Base-by-base conservation (phyloP, 2,888 invertebrate genomes). In the Meteorus cinctellus region DNA sequence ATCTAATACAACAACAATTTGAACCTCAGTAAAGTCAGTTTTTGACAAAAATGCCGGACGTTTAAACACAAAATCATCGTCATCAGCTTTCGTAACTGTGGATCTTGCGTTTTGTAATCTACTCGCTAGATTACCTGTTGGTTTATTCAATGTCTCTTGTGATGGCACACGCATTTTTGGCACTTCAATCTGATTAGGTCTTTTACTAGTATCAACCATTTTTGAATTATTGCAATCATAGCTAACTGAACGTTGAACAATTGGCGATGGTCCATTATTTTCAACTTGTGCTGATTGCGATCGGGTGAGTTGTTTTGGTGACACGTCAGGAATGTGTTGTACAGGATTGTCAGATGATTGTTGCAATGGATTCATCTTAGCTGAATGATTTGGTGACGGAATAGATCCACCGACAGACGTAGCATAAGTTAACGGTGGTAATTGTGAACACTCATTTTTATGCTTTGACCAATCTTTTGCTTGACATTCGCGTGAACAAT, bases 401-500 rank as follows among this genome's bases (percentile, higher is more conserved):
- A 41, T 34, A 3, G 48, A 5, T 27, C n/a, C 4, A 16, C 62
- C 55, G 24, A 51, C 41, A 41, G 4, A 27, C 34, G 72, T 66
- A 29, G 66, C 48, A n/a, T 14, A 16, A 0, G 69, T 45, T 12
- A 66, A 62, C 36, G 63, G 36, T 24, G 88, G 89, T 51, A 89
- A 80, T n/a, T 77, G 48, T 62, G 77, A 72, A 72, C 89, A 89
- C 19, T 84, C 79, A 1, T 34, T 41, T 77, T 82, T 85, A 76
- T 89, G 89, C 10, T 75, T 78, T 1, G 83, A 75, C 89, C 89
- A 89, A 78, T 89, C 87, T 10, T 34, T 19, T 5, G 76, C 10
- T 78, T 89, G 89, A 66, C 89, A 89, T 0, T 68, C 36, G 69
- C 74, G 80, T 51, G 82, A 83, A 62, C 89, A 89, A 72, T 89